Evolutionary conservation across 2,113 vertebrate genomes (phyloP).

Genomic region (Machaerirhynchus nigripectus): DNA sequence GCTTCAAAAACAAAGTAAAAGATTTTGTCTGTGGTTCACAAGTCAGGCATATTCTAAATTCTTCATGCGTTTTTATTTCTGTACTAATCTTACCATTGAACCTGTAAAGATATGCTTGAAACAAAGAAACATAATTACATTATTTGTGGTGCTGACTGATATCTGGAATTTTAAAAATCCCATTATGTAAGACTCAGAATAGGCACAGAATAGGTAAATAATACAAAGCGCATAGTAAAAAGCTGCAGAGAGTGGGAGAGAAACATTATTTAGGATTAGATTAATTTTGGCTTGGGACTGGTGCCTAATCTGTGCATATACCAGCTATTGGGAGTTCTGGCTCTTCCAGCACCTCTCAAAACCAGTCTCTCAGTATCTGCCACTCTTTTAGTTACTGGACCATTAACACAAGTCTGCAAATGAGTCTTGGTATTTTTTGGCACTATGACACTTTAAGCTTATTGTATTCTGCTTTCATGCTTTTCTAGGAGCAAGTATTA

Average conservation of each 20-base stretch:
- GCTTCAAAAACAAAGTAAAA: background rate
- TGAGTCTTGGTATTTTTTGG: background rate
- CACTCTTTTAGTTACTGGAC: background rate
- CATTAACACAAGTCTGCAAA: background rate
- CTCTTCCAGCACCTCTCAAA: background rate
- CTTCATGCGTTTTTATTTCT: background rate
- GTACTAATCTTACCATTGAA: background rate
- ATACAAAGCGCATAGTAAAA: background rate
- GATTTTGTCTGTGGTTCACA: background rate
- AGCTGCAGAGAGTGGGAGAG: background rate
- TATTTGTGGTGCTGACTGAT: background rate
- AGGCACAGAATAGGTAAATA: background rate
- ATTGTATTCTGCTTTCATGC: background rate
- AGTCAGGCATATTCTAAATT: background rate
- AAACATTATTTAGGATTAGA: background rate
- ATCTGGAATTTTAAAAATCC: background rate
- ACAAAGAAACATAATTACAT: background rate
- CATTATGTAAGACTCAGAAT: background rate
- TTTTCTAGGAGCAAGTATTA: background rate
- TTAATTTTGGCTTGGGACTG: background rate
- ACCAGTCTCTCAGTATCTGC: background rate
- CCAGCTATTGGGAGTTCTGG: background rate
- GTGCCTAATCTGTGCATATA: background rate
- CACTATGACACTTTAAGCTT: background rate
- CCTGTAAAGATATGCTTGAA: background rate